Evolutionary conservation across 2,113 vertebrate species (phyloP).

Genomic region (Trematocara stigmaticum): DNA sequence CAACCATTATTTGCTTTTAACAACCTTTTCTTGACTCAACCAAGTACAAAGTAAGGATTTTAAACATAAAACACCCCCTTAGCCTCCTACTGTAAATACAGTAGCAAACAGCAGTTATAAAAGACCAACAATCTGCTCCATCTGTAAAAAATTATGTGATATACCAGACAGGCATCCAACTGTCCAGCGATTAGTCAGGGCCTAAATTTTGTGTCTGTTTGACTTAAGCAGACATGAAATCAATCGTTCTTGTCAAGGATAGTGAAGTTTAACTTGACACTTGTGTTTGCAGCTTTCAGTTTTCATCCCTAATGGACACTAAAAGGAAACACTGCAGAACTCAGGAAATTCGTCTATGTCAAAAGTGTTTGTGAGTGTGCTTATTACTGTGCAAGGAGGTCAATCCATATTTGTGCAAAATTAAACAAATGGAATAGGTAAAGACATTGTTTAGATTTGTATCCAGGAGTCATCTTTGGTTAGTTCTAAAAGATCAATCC

Average conservation of each 20-base stretch:
- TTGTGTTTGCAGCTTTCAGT: neutral
- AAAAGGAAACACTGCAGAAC: conserved; percentile 6
- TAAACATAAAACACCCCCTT: neutral
- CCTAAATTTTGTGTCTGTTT: neutral
- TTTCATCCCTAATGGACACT: conserved; percentile 11
- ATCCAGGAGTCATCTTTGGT: neutral
- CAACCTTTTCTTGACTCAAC: neutral
- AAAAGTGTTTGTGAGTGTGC: neutral
- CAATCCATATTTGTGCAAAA: conserved; percentile 30
- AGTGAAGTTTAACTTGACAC: conserved; percentile 14
- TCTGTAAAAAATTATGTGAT: neutral
- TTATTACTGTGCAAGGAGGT: conserved; percentile 44
- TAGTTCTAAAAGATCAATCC: neutral
- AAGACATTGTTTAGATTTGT: neutral
- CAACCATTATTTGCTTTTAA: neutral
- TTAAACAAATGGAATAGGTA: neutral
- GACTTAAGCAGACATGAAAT: neutral
- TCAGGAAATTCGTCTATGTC: conserved; percentile 22
- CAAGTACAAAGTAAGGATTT: neutral
- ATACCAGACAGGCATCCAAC: neutral
- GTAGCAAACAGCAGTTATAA: neutral
- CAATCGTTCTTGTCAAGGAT: neutral
- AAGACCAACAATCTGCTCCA: neutral
- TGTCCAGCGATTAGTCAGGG: neutral
- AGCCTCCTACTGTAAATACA: neutral